phyloP scores from a whole-genome alignment of 1,140 invertebrate genomes.

The Calycopis cecrops region DNA sequence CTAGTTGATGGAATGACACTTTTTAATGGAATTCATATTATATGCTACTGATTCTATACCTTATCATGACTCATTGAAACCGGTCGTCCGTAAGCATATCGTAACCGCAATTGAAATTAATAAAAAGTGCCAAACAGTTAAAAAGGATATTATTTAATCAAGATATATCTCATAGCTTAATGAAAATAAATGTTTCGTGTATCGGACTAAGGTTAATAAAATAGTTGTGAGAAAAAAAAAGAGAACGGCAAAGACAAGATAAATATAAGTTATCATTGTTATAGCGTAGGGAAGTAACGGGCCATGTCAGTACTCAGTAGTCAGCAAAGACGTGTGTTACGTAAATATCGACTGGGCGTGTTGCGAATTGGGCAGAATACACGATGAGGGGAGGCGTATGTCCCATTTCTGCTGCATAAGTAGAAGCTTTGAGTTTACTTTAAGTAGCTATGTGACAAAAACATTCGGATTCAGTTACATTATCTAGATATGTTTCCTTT shows the following conservation, averaged over 20 bases:
- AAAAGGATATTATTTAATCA: too few species aligned
- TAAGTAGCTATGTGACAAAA: conserved; percentile 30
- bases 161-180: too few species aligned
- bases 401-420: conserved; percentile 56
- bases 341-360: conserved; percentile 69
- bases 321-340: conserved; percentile 64
- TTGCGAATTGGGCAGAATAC: conserved; percentile 70
- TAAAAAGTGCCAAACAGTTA: too few species aligned
- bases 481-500: conserved; percentile 1
- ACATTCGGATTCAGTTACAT: conserved; percentile 15
- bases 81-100: too few species aligned
- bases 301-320: conserved; percentile 46
- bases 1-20: too few species aligned
- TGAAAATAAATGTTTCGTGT: too few species aligned
- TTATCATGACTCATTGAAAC: too few species aligned
- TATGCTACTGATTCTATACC: too few species aligned
- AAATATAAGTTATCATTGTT: conserved; percentile 25
- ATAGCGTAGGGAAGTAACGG: conserved; percentile 24
- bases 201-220: too few species aligned
- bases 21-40: too few species aligned
- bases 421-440: conserved; percentile 50
- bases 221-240: background rate
- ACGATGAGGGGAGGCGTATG: conserved; percentile 61
- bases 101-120: too few species aligned
- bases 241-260: background rate